phyloP scores from a whole-genome alignment of 2,797 vertebrate genomes.

The Uromys caudimaculatus region DNA sequence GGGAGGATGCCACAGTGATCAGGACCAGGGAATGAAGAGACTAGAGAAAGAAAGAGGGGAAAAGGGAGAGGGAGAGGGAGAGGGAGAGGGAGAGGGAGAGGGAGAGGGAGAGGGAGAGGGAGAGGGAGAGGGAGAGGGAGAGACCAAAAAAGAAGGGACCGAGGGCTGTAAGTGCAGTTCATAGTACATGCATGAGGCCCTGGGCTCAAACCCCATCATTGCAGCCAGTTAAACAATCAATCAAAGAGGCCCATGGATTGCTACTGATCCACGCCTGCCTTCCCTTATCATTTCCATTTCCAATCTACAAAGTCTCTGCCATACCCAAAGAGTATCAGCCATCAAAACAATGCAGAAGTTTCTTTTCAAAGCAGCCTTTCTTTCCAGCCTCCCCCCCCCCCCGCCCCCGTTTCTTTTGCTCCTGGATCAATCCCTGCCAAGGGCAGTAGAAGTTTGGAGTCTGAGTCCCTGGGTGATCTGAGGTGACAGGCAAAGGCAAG shows the following conservation, averaged over 20 bases:
- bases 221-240: neutral
- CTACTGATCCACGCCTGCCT: neutral
- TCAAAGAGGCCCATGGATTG: neutral
- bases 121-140: no score
- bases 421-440: slow-evolving; percentile 25
- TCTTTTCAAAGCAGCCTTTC: slow-evolving; percentile 41
- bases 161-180: neutral
- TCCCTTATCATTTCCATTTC: neutral
- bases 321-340: neutral
- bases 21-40: no score
- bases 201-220: neutral
- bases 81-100: no score
- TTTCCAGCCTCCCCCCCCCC: neutral
- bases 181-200: neutral
- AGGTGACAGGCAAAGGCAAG: slow-evolving; percentile 55
- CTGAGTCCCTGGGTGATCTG: slow-evolving; percentile 34
- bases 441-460: neutral
- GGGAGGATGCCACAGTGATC: neutral
- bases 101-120: no score
- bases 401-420: neutral
- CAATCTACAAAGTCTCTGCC: neutral
- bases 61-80: neutral
- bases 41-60: no score
- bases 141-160: neutral
- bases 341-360: slow-evolving; percentile 9